Base-by-base conservation (phyloP, 1,140 invertebrate genomes). In the Drosophila persimilis region DNA sequence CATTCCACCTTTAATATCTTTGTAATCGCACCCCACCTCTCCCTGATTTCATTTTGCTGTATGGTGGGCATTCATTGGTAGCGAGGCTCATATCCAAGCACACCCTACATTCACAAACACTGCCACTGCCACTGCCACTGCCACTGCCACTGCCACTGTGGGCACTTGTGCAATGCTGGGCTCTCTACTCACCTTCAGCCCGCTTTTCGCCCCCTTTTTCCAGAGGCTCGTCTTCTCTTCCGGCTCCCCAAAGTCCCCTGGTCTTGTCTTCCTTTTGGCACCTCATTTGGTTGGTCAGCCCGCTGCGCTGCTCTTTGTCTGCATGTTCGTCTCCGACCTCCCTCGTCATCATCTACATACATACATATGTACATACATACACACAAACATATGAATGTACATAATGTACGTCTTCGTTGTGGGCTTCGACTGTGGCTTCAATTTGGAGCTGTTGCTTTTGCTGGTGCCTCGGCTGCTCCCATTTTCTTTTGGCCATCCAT, bases 401-500 rank as follows among this genome's bases (percentile, higher is more conserved):
- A 7, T 29, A 29, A 29, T 29, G 29, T 31, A 31, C n/a, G 20
- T 13, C 15, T 31, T 15, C 8, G 31, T 41, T n/a, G 20, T 72
- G 46, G 47, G 63, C 66, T 51, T 41, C 43, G 51, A 53, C 51
- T 39, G 35, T 17, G 54, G 59, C 65, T 53, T 43, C 29, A 26
- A 62, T 61, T 47, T 50, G 13, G 43, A 24, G 55, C 63, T 31
- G 58, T 31, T 50, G 48, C 56, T 51, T 45, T 44, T 46, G 46
- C 59, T 80, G 64, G n/a, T 43, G 53, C 43, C 60, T 55, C 39
- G 54, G 35, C 58, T 62, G 71, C 77, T 80, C 77, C 70, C 77
- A 75, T 80, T 80, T 80, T 47, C 58, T 50, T 63, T 73, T 45
- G 61, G 69, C 71, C 70, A 71, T 72, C 54, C 59, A 65, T 65